Evolutionary conservation across 2,888 invertebrate species (phyloP).

Genomic region (Parochlus steinenii): DNA sequence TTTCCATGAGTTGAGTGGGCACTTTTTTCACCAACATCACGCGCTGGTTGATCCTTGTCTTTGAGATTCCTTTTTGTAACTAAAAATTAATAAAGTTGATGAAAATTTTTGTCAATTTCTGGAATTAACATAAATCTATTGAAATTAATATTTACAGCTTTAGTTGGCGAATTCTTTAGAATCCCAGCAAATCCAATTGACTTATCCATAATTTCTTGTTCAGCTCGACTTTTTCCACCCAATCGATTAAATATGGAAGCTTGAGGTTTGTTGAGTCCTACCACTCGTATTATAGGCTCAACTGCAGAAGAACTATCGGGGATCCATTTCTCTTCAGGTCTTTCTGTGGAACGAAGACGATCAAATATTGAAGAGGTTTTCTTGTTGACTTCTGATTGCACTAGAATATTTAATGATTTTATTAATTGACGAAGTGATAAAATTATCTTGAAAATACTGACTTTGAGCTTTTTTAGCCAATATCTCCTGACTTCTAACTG

Average conservation of each 20-base stretch:
- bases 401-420: slow-evolving; percentile 4
- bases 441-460: slow-evolving; percentile 16
- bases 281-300: slow-evolving; percentile 16
- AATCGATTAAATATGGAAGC: slow-evolving; percentile 27
- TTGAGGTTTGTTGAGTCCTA: slow-evolving; percentile 18
- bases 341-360: background rate
- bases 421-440: background rate
- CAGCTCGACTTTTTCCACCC: slow-evolving; percentile 20
- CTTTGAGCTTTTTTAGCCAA: slow-evolving; percentile 27
- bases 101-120: background rate
- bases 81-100: background rate
- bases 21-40: background rate
- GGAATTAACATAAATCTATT: background rate
- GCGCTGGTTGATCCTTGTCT: background rate
- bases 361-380: slow-evolving; percentile 8
- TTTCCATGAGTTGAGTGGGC: slow-evolving; percentile 15
- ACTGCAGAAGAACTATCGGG: slow-evolving; percentile 1
- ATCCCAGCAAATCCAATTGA: slow-evolving; percentile 19
- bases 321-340: background rate
- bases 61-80: background rate
- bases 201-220: slow-evolving; percentile 11
- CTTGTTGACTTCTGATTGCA: slow-evolving; percentile 8
- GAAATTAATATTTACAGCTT: slow-evolving; percentile 13
- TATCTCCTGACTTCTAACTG: slow-evolving; percentile 33
- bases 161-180: slow-evolving; percentile 21